phyloP scores from a whole-genome alignment of 2,888 invertebrate genomes.

The Eugnorisma glareosa region DNA sequence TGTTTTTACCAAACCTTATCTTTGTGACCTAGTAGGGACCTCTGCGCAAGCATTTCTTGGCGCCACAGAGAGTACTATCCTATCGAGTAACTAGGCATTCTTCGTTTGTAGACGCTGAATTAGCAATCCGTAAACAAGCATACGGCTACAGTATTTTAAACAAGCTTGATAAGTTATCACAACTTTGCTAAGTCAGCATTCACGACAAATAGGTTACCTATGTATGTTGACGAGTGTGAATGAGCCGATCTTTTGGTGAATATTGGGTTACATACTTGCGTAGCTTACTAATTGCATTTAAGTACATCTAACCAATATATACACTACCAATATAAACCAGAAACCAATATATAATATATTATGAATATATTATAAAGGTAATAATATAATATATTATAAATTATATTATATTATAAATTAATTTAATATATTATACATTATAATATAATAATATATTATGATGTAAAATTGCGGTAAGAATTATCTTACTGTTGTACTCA shows the following conservation, averaged over 20 bases:
- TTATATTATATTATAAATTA: no score
- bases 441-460: no score
- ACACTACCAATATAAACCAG: no score
- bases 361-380: no score
- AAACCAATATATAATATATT: no score
- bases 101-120: conserved; percentile 24
- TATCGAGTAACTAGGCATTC: conserved; percentile 6
- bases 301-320: no score
- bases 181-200: not conserved
- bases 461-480: not conserved
- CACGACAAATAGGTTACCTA: not conserved
- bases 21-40: conserved; percentile 1
- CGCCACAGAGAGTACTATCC: not conserved
- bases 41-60: conserved; percentile 4
- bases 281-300: not conserved
- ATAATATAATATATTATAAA: no score
- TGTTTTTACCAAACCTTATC: not conserved
- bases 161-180: conserved; percentile 14
- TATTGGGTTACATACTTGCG: not conserved
- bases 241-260: not conserved
- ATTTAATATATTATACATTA: no score
- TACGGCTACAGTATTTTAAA: not conserved
- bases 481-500: not conserved
- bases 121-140: not conserved
- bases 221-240: not conserved